These are phyloP conservation scores for Leucosticte australis DNA, from an alignment of 2,113 vertebrate species.

Conservation along the genomic window DNA sequence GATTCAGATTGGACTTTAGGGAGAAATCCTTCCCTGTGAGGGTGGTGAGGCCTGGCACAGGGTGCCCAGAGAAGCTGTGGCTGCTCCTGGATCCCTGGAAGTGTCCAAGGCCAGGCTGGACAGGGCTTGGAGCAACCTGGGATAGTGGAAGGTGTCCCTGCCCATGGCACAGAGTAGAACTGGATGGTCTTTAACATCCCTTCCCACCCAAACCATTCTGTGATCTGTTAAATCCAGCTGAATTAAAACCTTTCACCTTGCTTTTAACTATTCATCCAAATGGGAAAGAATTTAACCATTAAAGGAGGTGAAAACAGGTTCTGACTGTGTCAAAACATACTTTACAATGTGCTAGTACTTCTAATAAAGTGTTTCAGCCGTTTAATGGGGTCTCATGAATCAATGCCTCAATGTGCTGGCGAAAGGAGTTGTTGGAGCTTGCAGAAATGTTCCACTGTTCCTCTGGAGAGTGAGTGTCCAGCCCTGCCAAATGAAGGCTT, in stretches of 20 bases:
- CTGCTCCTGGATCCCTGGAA: background rate
- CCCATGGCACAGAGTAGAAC: background rate
- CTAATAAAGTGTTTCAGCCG: background rate
- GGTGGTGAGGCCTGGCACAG: background rate
- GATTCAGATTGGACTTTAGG: background rate
- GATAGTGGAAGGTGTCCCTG: fast-evolving
- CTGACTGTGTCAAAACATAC: background rate
- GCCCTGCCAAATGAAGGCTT: background rate
- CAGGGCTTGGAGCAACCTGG: fast-evolving
- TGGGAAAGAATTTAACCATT: background rate
- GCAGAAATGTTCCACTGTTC: background rate
- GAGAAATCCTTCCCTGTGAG: background rate
- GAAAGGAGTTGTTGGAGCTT: background rate
- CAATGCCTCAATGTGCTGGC: background rate
- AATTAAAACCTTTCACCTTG: background rate
- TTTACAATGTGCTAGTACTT: background rate
- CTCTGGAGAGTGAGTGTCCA: background rate
- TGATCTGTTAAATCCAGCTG: background rate
- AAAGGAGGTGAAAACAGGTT: background rate
- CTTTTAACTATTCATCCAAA: background rate
- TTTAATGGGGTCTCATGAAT: background rate
- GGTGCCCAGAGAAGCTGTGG: background rate
- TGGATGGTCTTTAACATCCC: background rate
- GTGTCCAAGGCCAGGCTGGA: background rate
- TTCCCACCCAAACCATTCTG: background rate